Conservation (phyloP, 2,113 vertebrate species). For the Varanus komodoensis region DNA sequence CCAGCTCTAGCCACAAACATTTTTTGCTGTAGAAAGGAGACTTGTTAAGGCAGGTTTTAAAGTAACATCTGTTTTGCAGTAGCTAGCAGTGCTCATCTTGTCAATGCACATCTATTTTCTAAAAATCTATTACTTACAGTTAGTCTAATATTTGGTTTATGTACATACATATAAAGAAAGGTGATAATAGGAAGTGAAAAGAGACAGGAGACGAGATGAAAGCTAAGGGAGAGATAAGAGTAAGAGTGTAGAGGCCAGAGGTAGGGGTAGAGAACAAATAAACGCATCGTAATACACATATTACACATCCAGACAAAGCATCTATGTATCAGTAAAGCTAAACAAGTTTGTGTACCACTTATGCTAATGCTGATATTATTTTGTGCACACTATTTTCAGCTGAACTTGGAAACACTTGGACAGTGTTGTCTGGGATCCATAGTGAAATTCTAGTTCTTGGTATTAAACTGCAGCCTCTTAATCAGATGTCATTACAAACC, state of each 20-base stretch:
- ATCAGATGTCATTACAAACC: neutral
- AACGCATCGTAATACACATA: neutral
- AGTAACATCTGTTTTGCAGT: fast-evolving
- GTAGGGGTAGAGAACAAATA: too few relatives aligned
- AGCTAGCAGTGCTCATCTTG: neutral
- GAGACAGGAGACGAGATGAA: too few relatives aligned
- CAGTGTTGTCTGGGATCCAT: neutral
- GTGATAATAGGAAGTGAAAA: too few relatives aligned
- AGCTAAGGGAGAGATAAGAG: too few relatives aligned
- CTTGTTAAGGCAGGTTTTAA: conserved; percentile 33
- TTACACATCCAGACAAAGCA: neutral
- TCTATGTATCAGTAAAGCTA: neutral
- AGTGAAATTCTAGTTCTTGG: neutral
- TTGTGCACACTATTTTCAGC: neutral
- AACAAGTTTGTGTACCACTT: neutral
- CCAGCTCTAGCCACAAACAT: conserved; percentile 18
- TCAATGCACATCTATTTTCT: neutral
- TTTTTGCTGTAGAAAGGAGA: neutral
- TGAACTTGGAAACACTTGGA: neutral
- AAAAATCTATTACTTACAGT: neutral
- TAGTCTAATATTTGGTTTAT: neutral
- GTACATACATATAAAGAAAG: too few relatives aligned
- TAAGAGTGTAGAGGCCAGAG: too few relatives aligned
- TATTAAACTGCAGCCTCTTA: neutral
- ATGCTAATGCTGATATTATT: neutral